Base-by-base conservation (phyloP, 2,113 vertebrate species). In the Sapajus apella region DNA sequence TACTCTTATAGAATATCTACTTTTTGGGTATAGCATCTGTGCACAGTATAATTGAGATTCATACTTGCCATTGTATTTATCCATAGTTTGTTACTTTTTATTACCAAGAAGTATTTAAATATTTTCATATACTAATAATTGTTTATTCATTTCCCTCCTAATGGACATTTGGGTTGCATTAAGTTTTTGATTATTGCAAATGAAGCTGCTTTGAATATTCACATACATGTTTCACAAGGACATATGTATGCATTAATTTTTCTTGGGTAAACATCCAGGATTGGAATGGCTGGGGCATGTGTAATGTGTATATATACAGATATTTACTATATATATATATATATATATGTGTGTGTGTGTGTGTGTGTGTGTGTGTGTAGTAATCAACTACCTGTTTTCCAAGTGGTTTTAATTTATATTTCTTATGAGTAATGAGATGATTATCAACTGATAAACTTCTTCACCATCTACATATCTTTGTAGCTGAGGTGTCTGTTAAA, bases 251-350 rank as follows among this genome's bases (percentile, higher is more conserved):
- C 45, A 83, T 4, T 35, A 35, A 55, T 45, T 79, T 58, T 2
- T 58, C 11, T 37, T 85, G 40, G 18, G 8, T 90, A 37, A 90
- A 70, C 12, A 56, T 5, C 23, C 35, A 37, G 32, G 16, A 56
- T 1, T 45, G 18, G 2, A 83, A 12, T 18, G 55, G 21, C 30
- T 85, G 16, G 20, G 58, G 16, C 21, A 21, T 55, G 0, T 58
- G 56, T 21, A 16, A 37, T 20, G 0, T 17, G 21, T 0, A 35
- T 1, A 20, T 8, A 73, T 23, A 72, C 2, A 73, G 2, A 72
- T 9, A 72, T 21, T 23, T 37, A 27, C 11, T 12, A 16, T 75
- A 32, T 32, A 12, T 16, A 73, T 23, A 0, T 14, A 20, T 1
- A 17, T 9, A 7, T 45, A 7, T 45, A 7, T 45, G 45, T 45